These are phyloP conservation scores for Mohoua ochrocephala DNA, from an alignment of 2,113 vertebrate species.

Conservation along the genomic window DNA sequence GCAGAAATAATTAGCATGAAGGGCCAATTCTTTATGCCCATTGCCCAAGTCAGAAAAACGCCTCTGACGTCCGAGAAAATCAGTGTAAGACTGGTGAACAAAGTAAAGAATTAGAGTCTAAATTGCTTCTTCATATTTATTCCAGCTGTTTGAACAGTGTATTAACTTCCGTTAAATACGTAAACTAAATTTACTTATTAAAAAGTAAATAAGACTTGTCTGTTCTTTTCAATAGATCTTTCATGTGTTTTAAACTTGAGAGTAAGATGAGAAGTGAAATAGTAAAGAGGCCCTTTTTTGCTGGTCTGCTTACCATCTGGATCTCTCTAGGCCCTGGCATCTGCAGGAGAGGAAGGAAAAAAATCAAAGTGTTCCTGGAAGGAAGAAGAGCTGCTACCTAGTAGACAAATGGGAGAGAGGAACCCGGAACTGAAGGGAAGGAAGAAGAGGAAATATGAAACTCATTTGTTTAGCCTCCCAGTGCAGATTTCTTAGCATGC, in stretches of 20 bases:
- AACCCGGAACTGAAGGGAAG: slow-evolving; percentile 55
- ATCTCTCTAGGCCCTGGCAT: slow-evolving; percentile 67
- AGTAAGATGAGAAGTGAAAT: slow-evolving; percentile 48
- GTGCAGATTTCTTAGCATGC: slow-evolving; percentile 66
- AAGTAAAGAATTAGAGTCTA: background rate
- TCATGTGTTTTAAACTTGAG: slow-evolving; percentile 71
- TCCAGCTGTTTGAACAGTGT: slow-evolving; percentile 18
- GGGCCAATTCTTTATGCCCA: background rate
- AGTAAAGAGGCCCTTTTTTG: slow-evolving; percentile 51
- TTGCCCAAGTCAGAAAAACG: background rate
- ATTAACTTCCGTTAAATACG: slow-evolving; percentile 61
- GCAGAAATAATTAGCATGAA: background rate
- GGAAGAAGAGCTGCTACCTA: slow-evolving; percentile 65
- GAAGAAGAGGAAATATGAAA: slow-evolving; percentile 59
- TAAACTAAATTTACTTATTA: slow-evolving; percentile 52
- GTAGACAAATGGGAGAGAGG: slow-evolving; percentile 65
- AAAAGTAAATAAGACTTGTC: slow-evolving; percentile 65
- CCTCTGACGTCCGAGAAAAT: background rate
- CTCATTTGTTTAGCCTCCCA: slow-evolving; percentile 72
- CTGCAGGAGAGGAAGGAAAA: slow-evolving; percentile 58
- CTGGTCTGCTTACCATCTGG: slow-evolving; percentile 68
- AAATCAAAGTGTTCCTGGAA: slow-evolving; percentile 67
- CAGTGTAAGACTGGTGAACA: slow-evolving; percentile 23
- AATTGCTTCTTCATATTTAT: slow-evolving; percentile 40
- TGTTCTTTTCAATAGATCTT: slow-evolving; percentile 49